Conservation (phyloP, 2,888 invertebrate species). For the Eurytoma californica region DNA sequence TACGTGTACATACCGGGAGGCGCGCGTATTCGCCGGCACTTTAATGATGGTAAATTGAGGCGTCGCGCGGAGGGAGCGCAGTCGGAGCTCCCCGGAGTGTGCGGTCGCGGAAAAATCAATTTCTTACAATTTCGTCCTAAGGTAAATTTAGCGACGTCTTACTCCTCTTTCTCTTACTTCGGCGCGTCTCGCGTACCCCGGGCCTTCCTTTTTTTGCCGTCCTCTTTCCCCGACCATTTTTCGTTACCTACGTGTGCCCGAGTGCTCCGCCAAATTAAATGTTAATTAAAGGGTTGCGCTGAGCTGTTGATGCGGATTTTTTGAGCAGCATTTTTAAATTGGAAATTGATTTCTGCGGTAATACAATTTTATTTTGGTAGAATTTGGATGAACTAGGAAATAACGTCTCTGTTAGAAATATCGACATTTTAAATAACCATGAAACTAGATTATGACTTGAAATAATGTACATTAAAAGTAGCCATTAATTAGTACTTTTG, state of each 20-base stretch:
- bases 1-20: background rate
- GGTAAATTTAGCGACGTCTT: slow-evolving; percentile 39
- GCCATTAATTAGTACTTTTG: too few relatives aligned
- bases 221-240: background rate
- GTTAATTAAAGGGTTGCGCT: slow-evolving; percentile 32
- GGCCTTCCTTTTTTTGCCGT: background rate
- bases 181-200: background rate
- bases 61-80: slow-evolving; percentile 7
- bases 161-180: background rate
- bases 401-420: too few relatives aligned
- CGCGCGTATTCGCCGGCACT: slow-evolving; percentile 18
- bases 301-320: slow-evolving; percentile 1
- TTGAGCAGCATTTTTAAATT: background rate
- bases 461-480: too few relatives aligned
- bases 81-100: background rate
- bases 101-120: slow-evolving; percentile 48
- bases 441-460: too few relatives aligned
- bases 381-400: too few relatives aligned
- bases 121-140: slow-evolving; percentile 49
- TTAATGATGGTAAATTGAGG: slow-evolving; percentile 52
- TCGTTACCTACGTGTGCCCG: background rate
- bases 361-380: too few relatives aligned
- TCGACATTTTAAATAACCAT: too few relatives aligned
- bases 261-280: slow-evolving; percentile 26
- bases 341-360: too few relatives aligned